Percentiles rank a stretch among this genome's conserved stretches.
phyloP scores from a whole-genome alignment of 2,797 vertebrate species.

The Ceyx erithaca region DNA sequence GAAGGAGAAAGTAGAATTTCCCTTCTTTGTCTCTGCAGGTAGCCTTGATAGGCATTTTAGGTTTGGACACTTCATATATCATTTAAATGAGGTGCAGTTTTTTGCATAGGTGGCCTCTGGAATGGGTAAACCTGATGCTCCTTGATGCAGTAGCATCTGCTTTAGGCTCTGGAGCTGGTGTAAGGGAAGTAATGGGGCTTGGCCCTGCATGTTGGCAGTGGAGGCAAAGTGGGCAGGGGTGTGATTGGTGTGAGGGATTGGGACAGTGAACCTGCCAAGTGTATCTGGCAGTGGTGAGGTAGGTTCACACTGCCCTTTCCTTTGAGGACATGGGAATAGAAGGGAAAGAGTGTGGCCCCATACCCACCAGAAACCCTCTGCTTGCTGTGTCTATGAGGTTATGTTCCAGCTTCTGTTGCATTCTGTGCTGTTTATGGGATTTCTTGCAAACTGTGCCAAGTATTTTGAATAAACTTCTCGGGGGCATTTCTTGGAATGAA shows the following conservation, averaged over 20 bases:
- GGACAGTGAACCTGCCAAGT: background rate
- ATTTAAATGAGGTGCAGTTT: background rate
- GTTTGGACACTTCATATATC: background rate
- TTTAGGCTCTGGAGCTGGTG: background rate
- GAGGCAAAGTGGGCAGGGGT: background rate
- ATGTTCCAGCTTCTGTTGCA: background rate
- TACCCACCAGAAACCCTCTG: background rate
- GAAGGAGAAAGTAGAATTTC: background rate
- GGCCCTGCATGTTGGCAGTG: too few relatives aligned
- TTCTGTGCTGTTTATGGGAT: background rate
- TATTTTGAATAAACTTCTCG: background rate
- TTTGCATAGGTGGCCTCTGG: background rate
- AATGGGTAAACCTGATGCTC: background rate
- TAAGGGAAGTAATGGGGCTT: background rate
- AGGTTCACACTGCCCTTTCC: background rate
- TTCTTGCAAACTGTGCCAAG: background rate
- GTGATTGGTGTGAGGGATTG: background rate
- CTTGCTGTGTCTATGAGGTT: background rate
- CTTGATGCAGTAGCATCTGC: fast-evolving
- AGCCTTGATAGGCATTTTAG: background rate
- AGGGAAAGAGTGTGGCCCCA: background rate
- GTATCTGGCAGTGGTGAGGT: too few relatives aligned
- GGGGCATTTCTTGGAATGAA: background rate
- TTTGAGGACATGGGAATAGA: background rate
- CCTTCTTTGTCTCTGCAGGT: background rate